Evolutionary conservation across 2,113 vertebrate genomes (phyloP), one percentile per base, ranked within the genome.

Genomic region (Jacana jacana): DNA sequence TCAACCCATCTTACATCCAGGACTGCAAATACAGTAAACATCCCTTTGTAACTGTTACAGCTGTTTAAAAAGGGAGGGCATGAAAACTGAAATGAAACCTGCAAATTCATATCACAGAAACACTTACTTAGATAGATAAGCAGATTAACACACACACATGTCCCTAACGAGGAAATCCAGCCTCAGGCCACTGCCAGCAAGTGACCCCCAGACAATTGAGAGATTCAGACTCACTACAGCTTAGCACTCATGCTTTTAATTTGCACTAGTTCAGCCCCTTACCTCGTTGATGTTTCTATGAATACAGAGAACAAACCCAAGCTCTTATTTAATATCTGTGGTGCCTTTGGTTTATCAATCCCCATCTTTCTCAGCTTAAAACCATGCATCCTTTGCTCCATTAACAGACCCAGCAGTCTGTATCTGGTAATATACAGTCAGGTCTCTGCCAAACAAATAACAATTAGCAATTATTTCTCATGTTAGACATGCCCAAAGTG

Each of bases 201-300:
- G 19, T 5, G 37, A 33, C n/a, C 7, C 31, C 33, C 40, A 73
- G 27, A 81, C 46, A 86, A 13, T 0, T 31, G 54, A 75, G 31
- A 11, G 25, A 78, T 66, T 71, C 64, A 77, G 28, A 55, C 19
- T 39, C 51, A 35, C 27, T 46, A 25, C 51, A 72, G 33, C 7
- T 58, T 23, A 49, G 68, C 63, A 73, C 33, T 13, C 0, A 0
- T 22, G 64, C 6, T 54, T 75, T 61, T n/a, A 40, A 88, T 51
- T 78, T 58, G 55, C 20, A 51, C 7, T 28, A 60, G 13, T 40
- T 46, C 55, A 70, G 16, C 2, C 6, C 3, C 8, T 9, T 4
- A 35, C 35, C 68, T 28, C 2, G 2, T 0, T 57, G 31, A 28
- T 14, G 7, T 68, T 78, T 80, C 69, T 35, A 55, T 3, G 2